Evolutionary conservation across 2,888 invertebrate species (phyloP).

Genomic region (Drosophila acutilabella): DNA sequence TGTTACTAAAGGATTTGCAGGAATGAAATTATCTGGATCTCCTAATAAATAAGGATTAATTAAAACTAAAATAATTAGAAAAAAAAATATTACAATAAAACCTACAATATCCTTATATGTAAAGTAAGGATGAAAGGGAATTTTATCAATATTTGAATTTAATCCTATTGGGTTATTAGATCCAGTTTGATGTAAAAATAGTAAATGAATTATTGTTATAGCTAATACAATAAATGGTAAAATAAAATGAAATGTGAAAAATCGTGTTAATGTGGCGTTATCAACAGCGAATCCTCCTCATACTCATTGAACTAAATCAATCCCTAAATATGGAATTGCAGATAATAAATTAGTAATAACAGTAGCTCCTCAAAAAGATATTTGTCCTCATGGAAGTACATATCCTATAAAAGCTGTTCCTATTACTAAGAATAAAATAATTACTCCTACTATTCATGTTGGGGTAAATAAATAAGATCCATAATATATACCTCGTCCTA

Average conservation of each 20-base stretch:
- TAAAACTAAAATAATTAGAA: constrained; percentile 86
- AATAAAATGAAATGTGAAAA: constrained; percentile 90
- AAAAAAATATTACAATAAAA: constrained; percentile 87
- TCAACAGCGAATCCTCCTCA: constrained; percentile 92
- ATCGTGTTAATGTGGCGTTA: constrained; percentile 91
- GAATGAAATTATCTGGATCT: constrained; percentile 91
- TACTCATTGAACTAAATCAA: constrained; percentile 88
- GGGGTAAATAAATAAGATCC: constrained; percentile 86
- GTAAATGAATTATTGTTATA: constrained; percentile 88
- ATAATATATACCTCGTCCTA: constrained; percentile 88
- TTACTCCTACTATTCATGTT: constrained; percentile 89
- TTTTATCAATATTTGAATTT: constrained; percentile 89
- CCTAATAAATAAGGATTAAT: constrained; percentile 87
- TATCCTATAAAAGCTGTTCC: constrained; percentile 92
- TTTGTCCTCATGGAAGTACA: constrained; percentile 92
- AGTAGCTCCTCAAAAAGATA: constrained; percentile 92
- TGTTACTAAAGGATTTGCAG: constrained; percentile 86
- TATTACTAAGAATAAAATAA: constrained; percentile 89
- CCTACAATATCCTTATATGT: constrained; percentile 88
- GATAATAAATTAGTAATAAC: constrained; percentile 87
- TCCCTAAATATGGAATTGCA: constrained; percentile 89
- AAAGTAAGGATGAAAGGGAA: constrained; percentile 89
- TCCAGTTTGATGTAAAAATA: constrained; percentile 89
- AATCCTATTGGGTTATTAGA: constrained; percentile 89
- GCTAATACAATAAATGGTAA: constrained; percentile 89